Evolutionary conservation across 2,888 invertebrate genomes (phyloP), one percentile per base, ranked within the genome.

Genomic region (Cepaea hortensis): DNA sequence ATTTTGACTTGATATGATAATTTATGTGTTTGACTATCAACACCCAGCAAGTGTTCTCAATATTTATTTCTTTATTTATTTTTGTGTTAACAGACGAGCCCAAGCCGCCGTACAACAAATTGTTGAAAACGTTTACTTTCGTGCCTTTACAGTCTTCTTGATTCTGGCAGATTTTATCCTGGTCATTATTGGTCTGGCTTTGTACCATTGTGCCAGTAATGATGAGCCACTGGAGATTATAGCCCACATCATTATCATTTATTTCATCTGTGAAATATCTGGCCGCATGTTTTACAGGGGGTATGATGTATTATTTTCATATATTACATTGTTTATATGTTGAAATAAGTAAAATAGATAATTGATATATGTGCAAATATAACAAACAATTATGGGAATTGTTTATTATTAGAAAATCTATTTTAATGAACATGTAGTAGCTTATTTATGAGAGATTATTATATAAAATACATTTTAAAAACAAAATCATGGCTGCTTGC

Each of bases 261-360:
- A 94, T 88, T 95, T 95, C 89, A 90, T 95, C 68, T 87, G 95
- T 6, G 95, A 95, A 91, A 92, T 95, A 68, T 88, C 88, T 70
- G 91, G 94, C 3, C 91, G 95, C 86, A 93, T 95, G 62, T 93
- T 94, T 90, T 94, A 93, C 68, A 91, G 93, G 88, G 94, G 94
- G 95, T 95, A 91, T 93, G 88, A 94, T 94, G 95, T 95, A 91
- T 62, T 23, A 35, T 79, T 23, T 79, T 18, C 4, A 23, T 11
- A 23, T 4, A 23, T 79, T 62, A n/a, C 55, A n/a, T 76, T 3
- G 50, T 76, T 76, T 20, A 7, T 77, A 48, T 76, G 11, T 75
- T 20, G 4, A 23, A n/a, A 72, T 23, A n/a, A n/a, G 20, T 18
- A 68, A 20, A 6, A 6, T 15, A 20, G 20, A 68, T 68, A 20